phyloP scores from a whole-genome alignment of 1,140 invertebrate genomes.

The Lepidurus couesii region DNA sequence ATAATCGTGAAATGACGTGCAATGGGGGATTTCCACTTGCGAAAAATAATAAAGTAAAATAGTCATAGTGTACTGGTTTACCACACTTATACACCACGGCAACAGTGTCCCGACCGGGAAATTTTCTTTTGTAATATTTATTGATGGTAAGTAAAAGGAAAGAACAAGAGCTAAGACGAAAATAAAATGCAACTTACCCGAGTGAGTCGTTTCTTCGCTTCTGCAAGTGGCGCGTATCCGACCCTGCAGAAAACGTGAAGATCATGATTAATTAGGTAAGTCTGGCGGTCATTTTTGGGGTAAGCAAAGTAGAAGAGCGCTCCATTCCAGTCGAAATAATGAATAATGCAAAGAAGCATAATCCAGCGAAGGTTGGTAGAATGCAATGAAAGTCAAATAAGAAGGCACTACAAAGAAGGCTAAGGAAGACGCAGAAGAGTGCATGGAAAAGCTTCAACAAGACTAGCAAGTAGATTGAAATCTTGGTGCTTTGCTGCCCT shows the following conservation, averaged over 20 bases:
- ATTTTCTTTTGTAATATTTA: too few species aligned
- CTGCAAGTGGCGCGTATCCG: conserved; percentile 16
- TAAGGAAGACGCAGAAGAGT: not conserved
- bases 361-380: not conserved
- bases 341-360: conserved; percentile 9
- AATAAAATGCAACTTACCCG: not conserved
- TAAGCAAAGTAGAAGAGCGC: not conserved
- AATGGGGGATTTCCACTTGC: too few species aligned
- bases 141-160: not conserved
- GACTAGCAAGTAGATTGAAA: conserved; percentile 14
- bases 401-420: not conserved
- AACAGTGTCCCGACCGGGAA: too few species aligned
- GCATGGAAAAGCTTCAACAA: not conserved
- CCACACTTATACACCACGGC: too few species aligned
- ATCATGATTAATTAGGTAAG: conserved; percentile 2
- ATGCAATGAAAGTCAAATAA: not conserved
- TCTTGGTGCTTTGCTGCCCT: not conserved
- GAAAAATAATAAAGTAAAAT: too few species aligned
- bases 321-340: conserved; percentile 3
- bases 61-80: too few species aligned
- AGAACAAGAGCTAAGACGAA: not conserved
- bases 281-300: not conserved
- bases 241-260: not conserved
- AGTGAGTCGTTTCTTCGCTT: conserved; percentile 10
- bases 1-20: too few species aligned